Evolutionary conservation across 2,797 vertebrate genomes (phyloP).

Genomic region (Aldrovandia affinis): DNA sequence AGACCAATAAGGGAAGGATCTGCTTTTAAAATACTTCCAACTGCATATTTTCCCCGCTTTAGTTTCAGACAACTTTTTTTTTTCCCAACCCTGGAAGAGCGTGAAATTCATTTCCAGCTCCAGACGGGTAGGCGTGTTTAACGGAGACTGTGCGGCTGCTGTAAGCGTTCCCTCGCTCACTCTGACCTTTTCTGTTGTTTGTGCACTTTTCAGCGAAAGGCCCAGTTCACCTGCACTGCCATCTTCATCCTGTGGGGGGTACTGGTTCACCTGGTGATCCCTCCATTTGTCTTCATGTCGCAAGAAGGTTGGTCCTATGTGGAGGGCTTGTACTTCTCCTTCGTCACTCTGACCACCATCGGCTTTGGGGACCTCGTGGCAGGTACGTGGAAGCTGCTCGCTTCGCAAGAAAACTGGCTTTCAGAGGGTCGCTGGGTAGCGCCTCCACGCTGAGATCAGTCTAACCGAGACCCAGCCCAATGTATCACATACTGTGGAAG

Average conservation of each 20-base stretch:
- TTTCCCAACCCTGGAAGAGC: background rate
- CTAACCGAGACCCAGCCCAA: background rate
- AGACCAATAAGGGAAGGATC: background rate
- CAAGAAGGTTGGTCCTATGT: slow-evolving; percentile 95
- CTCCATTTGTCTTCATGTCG: slow-evolving; percentile 94
- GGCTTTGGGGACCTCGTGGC: slow-evolving; percentile 97
- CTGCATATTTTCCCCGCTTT: background rate
- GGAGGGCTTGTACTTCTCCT: slow-evolving; percentile 97
- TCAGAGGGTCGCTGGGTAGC: background rate
- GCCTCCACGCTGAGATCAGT: background rate
- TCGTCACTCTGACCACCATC: slow-evolving; percentile 96
- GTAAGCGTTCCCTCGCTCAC: background rate
- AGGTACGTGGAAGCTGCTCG: slow-evolving; percentile 71
- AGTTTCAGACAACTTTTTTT: background rate
- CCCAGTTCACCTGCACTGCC: slow-evolving; percentile 93
- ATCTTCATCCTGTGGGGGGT: slow-evolving; percentile 96
- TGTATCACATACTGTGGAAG: background rate
- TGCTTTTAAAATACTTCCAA: background rate
- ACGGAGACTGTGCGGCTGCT: background rate
- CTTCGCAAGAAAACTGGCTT: background rate
- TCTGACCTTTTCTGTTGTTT: background rate
- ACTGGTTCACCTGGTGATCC: slow-evolving; percentile 91
- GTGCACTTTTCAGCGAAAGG: slow-evolving; percentile 81
- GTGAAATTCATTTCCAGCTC: background rate
- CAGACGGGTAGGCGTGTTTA: background rate